phyloP scores from a whole-genome alignment of 2,888 invertebrate species.

The Pteria penguin region DNA sequence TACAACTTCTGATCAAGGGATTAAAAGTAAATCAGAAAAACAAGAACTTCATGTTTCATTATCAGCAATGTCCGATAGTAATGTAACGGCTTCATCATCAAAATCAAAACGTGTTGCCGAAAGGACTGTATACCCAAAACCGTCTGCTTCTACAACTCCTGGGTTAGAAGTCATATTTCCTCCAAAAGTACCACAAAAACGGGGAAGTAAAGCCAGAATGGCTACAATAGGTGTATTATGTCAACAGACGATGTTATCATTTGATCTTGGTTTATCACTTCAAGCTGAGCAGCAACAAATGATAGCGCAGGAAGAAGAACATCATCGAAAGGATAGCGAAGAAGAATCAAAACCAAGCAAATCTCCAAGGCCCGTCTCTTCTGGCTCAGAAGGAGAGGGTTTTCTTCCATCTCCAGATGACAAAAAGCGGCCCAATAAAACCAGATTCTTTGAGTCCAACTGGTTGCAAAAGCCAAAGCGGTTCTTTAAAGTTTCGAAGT shows the following conservation, averaged over 20 bases:
- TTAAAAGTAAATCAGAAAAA: constrained; percentile 33
- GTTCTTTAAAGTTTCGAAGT: constrained; percentile 79
- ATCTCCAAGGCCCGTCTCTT: constrained; percentile 49
- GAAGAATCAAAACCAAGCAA: constrained; percentile 48
- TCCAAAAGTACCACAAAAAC: constrained; percentile 52
- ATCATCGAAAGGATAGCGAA: constrained; percentile 39
- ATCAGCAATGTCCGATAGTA: constrained; percentile 53
- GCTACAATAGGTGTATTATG: constrained; percentile 76
- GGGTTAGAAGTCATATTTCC: constrained; percentile 23
- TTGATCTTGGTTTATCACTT: constrained; percentile 72
- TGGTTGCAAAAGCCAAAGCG: constrained; percentile 76
- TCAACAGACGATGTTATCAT: constrained; percentile 74
- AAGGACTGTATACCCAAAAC: constrained; percentile 39
- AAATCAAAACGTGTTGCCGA: constrained; percentile 46
- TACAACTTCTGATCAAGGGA: constrained; percentile 29
- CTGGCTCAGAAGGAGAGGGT: constrained; percentile 62
- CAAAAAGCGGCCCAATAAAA: constrained; percentile 65
- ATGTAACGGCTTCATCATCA: constrained; percentile 42
- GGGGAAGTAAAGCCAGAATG: constrained; percentile 64
- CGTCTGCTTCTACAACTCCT: constrained; percentile 1
- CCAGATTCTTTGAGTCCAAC: constrained; percentile 70
- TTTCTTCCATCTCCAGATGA: constrained; percentile 56
- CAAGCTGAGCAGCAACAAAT: constrained; percentile 49
- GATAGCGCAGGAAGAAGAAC: constrained; percentile 36
- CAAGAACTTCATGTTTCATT: constrained; percentile 57